Evolutionary conservation across 2,797 vertebrate genomes (phyloP).

Genomic region (Arrhamphus sclerolepis): DNA sequence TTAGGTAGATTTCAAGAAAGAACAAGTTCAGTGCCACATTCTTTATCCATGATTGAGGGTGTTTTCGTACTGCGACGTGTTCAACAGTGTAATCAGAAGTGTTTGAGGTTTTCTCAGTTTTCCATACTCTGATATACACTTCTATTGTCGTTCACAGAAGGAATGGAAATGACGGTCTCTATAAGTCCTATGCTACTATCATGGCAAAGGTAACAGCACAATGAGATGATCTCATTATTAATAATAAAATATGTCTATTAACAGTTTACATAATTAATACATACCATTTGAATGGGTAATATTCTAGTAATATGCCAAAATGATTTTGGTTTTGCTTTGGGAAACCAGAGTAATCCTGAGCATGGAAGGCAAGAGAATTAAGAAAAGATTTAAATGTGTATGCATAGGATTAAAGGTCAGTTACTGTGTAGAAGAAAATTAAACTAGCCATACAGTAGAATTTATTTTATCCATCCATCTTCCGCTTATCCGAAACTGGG

Average conservation of each 20-base stretch:
- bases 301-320: not conserved
- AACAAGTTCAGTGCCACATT: too few species aligned
- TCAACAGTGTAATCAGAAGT: too few species aligned
- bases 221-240: not conserved
- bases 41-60: too few species aligned
- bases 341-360: not conserved
- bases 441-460: not conserved
- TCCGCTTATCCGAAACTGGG: too few species aligned
- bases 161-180: slow-evolving; percentile 87
- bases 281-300: not conserved
- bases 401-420: not conserved
- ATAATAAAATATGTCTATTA: not conserved
- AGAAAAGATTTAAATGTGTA: not conserved
- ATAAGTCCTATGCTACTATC: slow-evolving; percentile 89
- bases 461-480: slow-evolving; percentile 6
- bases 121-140: not conserved
- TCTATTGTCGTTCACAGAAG: slow-evolving; percentile 73
- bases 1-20: too few species aligned
- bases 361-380: not conserved
- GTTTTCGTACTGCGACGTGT: too few species aligned
- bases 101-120: not conserved
- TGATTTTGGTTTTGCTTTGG: not conserved
- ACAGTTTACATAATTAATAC: not conserved
- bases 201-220: slow-evolving; percentile 89
- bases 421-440: not conserved